Evolutionary conservation across 1,140 invertebrate species (phyloP), one percentile per base, ranked within the genome.

Genomic region (Manduca sexta): DNA sequence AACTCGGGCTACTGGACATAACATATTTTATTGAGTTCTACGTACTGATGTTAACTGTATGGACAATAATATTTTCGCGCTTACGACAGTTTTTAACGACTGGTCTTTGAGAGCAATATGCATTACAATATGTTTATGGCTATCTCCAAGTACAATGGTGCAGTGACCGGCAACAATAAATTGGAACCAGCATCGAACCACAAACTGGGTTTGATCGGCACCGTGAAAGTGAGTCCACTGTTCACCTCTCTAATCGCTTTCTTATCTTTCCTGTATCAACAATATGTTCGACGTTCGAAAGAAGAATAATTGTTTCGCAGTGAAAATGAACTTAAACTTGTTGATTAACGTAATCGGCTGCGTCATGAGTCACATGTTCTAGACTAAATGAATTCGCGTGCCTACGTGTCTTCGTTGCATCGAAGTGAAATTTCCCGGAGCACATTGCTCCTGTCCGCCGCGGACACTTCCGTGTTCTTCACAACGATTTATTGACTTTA

Each of bases 141-240:
- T 15, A 35, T 3, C 26, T 41, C 12, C 11, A 26, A 44, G 21
- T 45, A 45, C 4, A 53, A 68, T n/a, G 2, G 71, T 67, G 68
- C 71, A 75, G 64, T 70, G 73, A 74, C 75, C 72, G 67, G 57
- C 50, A 53, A 60, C 64, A 65, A 70, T 64, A 72, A 74, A 79
- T 79, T 68, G 57, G 58, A 62, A 60, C 51, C 50, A 63, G 55
- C 57, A 67, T 60, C 49, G 67, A 69, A 69, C 62, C 69, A 65
- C 60, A 46, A 60, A 52, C 60, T 57, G 2, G 15, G 30, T 45
- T 15, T 10, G 12, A 64, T 16, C 26, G 61, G 21, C 21, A 26
- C 62, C 64, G 74, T 67, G 79, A 83, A 83, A 83, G 79, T 75
- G 61, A 50, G 45, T 45, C 53, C 52, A 56, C 65, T 62, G 45